Evolutionary conservation across 2,888 invertebrate species (phyloP).

Genomic region (Lumbricus terrestris): DNA sequence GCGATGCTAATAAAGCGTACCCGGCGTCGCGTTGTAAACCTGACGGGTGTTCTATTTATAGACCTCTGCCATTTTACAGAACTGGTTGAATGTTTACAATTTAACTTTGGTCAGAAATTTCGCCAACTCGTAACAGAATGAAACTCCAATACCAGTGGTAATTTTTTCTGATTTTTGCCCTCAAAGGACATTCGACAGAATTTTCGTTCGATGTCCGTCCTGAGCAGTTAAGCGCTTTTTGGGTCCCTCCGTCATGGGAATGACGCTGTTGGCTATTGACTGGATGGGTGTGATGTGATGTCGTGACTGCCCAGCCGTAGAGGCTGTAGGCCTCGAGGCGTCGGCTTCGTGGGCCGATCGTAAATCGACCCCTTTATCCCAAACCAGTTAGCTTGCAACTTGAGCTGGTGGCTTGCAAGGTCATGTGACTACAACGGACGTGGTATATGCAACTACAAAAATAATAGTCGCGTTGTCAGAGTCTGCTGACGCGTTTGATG

Average conservation of each 20-base stretch:
- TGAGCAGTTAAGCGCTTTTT: not conserved
- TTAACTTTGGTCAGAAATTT: not conserved
- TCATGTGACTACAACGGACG: not conserved
- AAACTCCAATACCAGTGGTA: not conserved
- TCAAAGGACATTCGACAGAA: not conserved
- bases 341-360: not conserved
- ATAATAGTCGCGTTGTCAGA: not conserved
- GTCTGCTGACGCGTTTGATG: not conserved
- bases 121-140: not conserved
- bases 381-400: not conserved
- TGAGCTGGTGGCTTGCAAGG: not conserved
- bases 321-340: not conserved
- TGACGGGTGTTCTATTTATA: not conserved
- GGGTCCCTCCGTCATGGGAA: not conserved
- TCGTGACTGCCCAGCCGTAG: not conserved
- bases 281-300: not conserved
- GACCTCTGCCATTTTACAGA: not conserved
- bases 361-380: not conserved
- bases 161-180: not conserved
- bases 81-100: not conserved
- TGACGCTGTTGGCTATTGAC: not conserved
- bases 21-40: not conserved
- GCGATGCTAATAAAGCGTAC: not conserved
- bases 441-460: not conserved
- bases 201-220: not conserved